A percentile compares a stretch with the other conserved stretches of the same genome.
Evolutionary conservation across 2,888 invertebrate genomes (phyloP).

Genomic region (Lasius fuliginosus): DNA sequence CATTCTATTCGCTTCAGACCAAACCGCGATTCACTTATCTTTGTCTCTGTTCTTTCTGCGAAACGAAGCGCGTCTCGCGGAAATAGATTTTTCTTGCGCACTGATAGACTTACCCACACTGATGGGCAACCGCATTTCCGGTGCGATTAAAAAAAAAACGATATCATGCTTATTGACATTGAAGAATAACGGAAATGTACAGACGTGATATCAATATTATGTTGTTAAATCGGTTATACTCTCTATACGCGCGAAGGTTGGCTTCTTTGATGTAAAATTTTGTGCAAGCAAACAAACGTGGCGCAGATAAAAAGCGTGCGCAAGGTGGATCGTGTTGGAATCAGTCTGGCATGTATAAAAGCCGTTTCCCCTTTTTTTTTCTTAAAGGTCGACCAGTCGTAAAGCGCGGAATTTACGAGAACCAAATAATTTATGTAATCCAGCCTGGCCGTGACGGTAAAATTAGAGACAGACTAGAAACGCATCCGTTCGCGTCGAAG

Average conservation of each 20-base stretch:
- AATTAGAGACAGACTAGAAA: constrained; percentile 69
- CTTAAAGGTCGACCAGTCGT: constrained; percentile 57
- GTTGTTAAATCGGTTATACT: not conserved
- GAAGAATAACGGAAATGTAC: not conserved
- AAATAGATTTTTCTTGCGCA: constrained; percentile 14
- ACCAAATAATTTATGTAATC: constrained; percentile 76
- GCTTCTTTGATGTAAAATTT: not conserved
- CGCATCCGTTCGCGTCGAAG: constrained; percentile 12
- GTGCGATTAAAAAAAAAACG: not conserved
- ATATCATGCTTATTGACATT: not conserved
- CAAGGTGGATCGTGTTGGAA: constrained; percentile 41
- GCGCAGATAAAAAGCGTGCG: constrained; percentile 50
- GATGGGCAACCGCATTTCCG: constrained; percentile 10
- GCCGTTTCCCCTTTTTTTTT: constrained; percentile 44
- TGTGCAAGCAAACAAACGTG: constrained; percentile 4
- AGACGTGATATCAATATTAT: not conserved
- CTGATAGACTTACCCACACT: not conserved
- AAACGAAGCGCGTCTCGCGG: not conserved
- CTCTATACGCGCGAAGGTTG: not conserved
- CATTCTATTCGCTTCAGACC: not conserved
- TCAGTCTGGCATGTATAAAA: constrained; percentile 8
- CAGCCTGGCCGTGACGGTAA: constrained; percentile 65
- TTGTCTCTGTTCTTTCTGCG: not conserved
- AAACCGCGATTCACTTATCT: constrained; percentile 7
- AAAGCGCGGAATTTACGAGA: constrained; percentile 73